Evolutionary conservation across 2,888 invertebrate genomes (phyloP), one percentile per base, ranked within the genome.

Genomic region (Mongoloraphidia duomilia): DNA sequence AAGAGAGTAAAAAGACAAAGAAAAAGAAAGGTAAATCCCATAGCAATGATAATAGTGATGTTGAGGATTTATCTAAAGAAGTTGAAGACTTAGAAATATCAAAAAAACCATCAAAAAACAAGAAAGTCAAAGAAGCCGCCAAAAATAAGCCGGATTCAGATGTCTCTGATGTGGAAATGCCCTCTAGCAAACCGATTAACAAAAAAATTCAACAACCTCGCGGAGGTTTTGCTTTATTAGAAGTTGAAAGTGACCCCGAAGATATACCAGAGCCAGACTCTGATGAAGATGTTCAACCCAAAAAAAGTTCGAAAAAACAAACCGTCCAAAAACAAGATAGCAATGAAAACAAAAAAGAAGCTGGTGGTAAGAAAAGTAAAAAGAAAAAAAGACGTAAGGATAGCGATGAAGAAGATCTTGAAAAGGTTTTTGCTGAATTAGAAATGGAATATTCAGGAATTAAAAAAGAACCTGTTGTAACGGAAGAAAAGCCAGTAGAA

Each of bases 401-500:
- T 48, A 84, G 84, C 60, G 83, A 84, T 64, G 85, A 86, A 53
- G 78, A 78, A 49, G 89, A 89, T 63, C 69, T 90, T 52, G 89
- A 90, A 60, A 85, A 85, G 66, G 82, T 86, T 52, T 67, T 90
- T 53, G 89, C 88, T 10, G 88, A 90, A 67, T 68, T 90, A 53
- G 82, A 84, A 67, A 73, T 85, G 70, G 89, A 89, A 70, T 84
- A 87, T 68, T 72, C 81, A 45, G 85, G 81, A 13, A 71, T 73
- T 1, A 76, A 79, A 59, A 69, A 71, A 53, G 73, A 77, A 53
- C 63, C 64, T 40, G 61, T 58, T 39, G 57, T 52, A 5, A 56
- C 58, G 9, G 56, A 59, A 12, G 43, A 53, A 47, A 53, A 54
- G 51, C 48, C 56, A 55, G 61, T 65, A 49, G 63, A 68, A 54